Evolutionary conservation across 2,113 vertebrate genomes (phyloP), one percentile per base, ranked within the genome.

Genomic region (Sturnira hondurensis): DNA sequence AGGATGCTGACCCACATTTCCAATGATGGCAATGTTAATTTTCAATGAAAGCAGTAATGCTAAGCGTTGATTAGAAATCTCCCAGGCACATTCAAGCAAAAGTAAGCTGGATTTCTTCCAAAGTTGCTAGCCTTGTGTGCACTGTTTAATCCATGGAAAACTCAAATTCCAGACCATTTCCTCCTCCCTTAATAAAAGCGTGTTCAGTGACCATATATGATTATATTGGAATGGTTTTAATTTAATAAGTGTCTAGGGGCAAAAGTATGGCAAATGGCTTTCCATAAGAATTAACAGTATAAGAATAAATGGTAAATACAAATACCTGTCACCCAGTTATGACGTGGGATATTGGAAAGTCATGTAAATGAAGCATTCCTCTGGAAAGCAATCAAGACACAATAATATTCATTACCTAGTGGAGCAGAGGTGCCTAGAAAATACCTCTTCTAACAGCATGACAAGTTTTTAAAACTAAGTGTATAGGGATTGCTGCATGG

Each of bases 1-100:
- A 17, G 22, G 71, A 89, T 95, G 91, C 96, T 93, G 50, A 74
- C 92, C 78, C 84, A 95, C 61, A 24, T 77, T 95, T 87, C 4
- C 73, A 96, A 45, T 94, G 96, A 91, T 86, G 45, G 93, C 1
- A 0, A 43, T 97, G 88, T 77, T 95, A 91, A 67, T 97, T 97
- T 97, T 97, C 94, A 91, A 24, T 97, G 97, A 96, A 97, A 96
- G 86, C 73, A 5, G 83, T 96, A 97, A 96, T 97, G 81, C 73
- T 95, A 96, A 97, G 56, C 96, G 97, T 96, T 97, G 97, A 97
- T 97, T 96, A 86, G 90, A 97, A 92, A 68, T 93, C 96, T 97
- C 96, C 61, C 68, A 68, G 82, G 94, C 94, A 78, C 90, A 73
- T 41, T 93, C 95, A 95, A 88, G 71, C 28, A 90, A 82, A 95